Percentiles rank a stretch among this genome's conserved stretches.
Conservation (phyloP, 2,797 vertebrate genomes). For the Alectoris magna region DNA sequence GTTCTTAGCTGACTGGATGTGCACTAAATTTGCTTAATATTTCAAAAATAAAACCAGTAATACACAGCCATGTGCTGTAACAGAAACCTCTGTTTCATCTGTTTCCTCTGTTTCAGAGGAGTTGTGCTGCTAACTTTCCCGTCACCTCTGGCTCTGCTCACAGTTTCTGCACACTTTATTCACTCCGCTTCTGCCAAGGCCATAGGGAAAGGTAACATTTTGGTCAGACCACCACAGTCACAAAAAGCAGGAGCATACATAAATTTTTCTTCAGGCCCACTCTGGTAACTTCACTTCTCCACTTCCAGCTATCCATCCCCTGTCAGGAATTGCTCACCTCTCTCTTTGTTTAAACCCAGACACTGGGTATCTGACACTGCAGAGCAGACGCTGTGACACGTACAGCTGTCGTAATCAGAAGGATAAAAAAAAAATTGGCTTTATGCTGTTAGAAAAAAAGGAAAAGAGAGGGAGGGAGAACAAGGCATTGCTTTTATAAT, state of each 20-base stretch:
- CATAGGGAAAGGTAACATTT: neutral
- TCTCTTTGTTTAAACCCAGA: neutral
- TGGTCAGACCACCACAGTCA: neutral
- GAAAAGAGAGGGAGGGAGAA: neutral
- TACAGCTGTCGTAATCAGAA: neutral
- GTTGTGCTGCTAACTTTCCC: neutral
- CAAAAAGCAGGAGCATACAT: neutral
- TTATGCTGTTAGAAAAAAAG: neutral
- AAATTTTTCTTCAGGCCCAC: neutral
- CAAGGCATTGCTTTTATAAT: slow-evolving; percentile 8
- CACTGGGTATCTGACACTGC: neutral
- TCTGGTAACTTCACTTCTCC: neutral
- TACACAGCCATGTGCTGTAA: neutral
- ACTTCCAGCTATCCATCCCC: neutral
- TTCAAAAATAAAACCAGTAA: slow-evolving; percentile 37
- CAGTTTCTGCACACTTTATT: neutral
- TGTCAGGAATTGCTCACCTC: neutral
- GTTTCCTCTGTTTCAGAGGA: neutral
- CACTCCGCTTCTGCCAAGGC: neutral
- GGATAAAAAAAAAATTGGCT: neutral
- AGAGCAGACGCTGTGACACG: neutral
- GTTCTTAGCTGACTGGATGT: slow-evolving; percentile 4
- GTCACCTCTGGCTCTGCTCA: neutral
- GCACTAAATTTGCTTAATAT: slow-evolving; percentile 3
- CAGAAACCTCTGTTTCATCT: slow-evolving; percentile 29